Evolutionary conservation across 30 jellyfish, hydroid and myxozoan species (phyloP), one percentile per base, ranked within the genome.

Genomic region (Aurelia sp.): DNA sequence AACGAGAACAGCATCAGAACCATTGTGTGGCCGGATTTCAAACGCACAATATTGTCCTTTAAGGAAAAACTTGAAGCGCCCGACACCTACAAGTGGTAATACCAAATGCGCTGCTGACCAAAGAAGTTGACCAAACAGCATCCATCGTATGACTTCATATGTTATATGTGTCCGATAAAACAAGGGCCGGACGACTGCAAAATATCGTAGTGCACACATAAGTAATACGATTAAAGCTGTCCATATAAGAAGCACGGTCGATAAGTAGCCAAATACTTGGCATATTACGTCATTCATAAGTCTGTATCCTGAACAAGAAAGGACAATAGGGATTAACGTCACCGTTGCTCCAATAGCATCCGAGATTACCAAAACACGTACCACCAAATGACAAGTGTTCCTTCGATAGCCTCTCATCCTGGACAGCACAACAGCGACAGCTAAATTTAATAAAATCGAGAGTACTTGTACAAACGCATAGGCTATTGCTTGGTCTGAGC

Each of bases 41-140:
- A 69, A 82, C 19, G 94, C 92, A 63, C 97, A 90, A 48, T 81
- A 90, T 60, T 72, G 86, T 31, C 97, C 97, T 21, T 33, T 16
- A 30, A 40, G 13, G 80, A 72, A 90, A 64, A 72, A 82, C 59
- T 77, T 81, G 82, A 90, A 75, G 20, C 88, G 65, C 2, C 97
- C 97, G 67, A 90, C 58, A 15, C 94, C 94, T 41, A 82, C 66
- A 12, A 82, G 73, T n/a, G 97, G 97, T 47, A 90, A 62, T 1
- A 81, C 81, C 31, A 90, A 33, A 66, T 81, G 97, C 4, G 63
- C 40, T 11, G 78, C 70, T 15, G 97, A 75, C 91, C 92, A 90
- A 15, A 90, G 8, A 11, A 90, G 81, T 18, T 58, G 86, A 68
- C 78, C 80, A 51, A 74, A n/a, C 61, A 90, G 68, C 30, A 63